A percentile compares a stretch with the other conserved stretches of the same genome.
These are phyloP conservation scores for Euwallacea fornicatus DNA, from an alignment of 1,140 invertebrate genomes.

Conservation along the genomic window DNA sequence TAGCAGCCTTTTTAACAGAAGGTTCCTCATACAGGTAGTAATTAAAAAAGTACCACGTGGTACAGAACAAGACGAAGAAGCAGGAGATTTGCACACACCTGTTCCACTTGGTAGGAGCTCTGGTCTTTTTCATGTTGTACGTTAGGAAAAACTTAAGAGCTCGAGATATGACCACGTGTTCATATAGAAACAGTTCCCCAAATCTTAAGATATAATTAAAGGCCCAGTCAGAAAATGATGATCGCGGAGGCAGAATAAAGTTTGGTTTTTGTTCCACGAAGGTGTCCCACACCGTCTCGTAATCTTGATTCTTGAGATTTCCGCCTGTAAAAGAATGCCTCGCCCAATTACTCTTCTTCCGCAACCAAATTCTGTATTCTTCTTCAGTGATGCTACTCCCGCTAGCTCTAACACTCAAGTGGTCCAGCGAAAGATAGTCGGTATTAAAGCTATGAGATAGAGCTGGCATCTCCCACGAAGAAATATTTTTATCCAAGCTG, in stretches of 20 bases:
- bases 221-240: too few species aligned
- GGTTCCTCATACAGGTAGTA: not conserved
- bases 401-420: not conserved
- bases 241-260: not conserved
- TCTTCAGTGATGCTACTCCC: conserved; percentile 15
- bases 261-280: not conserved
- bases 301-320: not conserved
- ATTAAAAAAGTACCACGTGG: not conserved
- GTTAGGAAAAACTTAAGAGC: conserved; percentile 14
- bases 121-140: conserved; percentile 10
- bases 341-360: conserved; percentile 6
- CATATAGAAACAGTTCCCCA: conserved; percentile 17
- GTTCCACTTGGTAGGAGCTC: not conserved
- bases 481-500: conserved; percentile 8
- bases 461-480: conserved; percentile 6
- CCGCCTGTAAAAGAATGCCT: conserved; percentile 5
- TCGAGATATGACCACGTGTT: conserved; percentile 22
- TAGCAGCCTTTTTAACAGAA: not conserved
- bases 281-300: not conserved
- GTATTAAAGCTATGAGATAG: conserved; percentile 8
- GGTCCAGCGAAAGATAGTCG: conserved; percentile 6
- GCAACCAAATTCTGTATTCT: conserved; percentile 23
- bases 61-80: conserved; percentile 9
- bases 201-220: not conserved
- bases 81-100: conserved; percentile 7